Evolutionary conservation across 2,113 vertebrate species (phyloP), one percentile per base, ranked within the genome.

Genomic region (Pluvianellus socialis): DNA sequence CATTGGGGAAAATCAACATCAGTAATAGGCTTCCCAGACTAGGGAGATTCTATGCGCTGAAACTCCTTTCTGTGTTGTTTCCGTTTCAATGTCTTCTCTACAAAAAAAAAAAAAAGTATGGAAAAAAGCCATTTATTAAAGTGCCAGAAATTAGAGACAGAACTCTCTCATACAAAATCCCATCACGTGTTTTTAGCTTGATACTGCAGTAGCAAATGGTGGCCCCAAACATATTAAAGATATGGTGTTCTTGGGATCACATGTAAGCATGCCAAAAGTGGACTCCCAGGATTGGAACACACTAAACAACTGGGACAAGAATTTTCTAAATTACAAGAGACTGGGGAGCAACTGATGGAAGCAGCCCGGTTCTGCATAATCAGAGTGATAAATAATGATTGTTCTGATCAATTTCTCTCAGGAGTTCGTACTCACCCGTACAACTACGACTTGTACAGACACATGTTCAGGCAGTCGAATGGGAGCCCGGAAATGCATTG

Each of bases 401-500:
- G 33, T 28, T 28, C 55, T 44, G 3, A 45, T 33, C 4, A 8
- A 3, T 1, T 27, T 58, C 27, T n/a, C 6, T 32, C 7, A 10
- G 2, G 27, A 24, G 28, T 1, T 58, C 16, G 7, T 50, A 96
- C 98, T 98, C 94, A 99, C 99, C 98, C 99, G 98, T 11, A 99
- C 98, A 3, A 99, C 98, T 71, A 99, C 98, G 97, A 99, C 98
- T 42, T 99, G 99, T 28, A 99, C 99, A 0, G 99, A 98, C 26
- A 99, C 99, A 0, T 99, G 99, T 62, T 99, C 99, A 0, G 99
- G 99, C 61, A 99, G 99, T 28, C 99, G 98, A 95, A 99, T 99
- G 26, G 99, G 98, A 42, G 99, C 99, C 94, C 98, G 97, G 97
- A 99, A 99, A 97, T 99, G 99, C 98, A 98, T 98, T 7, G 99